Conservation (phyloP, 2,113 vertebrate species). For the Illadopsis cleaveri region DNA sequence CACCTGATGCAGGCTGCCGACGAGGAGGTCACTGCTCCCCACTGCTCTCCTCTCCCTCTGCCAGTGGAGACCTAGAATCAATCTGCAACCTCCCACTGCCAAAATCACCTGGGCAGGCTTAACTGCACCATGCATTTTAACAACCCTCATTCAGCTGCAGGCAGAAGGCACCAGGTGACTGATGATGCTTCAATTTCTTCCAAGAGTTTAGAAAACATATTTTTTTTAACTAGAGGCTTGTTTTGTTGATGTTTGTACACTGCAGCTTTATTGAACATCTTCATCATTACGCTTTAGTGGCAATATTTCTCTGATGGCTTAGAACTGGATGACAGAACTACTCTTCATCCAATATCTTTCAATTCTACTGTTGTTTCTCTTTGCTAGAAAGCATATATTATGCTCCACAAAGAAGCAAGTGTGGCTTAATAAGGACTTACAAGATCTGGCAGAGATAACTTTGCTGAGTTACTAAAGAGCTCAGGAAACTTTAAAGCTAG, state of each 20-base stretch:
- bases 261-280: not conserved
- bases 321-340: not conserved
- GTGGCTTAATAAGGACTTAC: not conserved
- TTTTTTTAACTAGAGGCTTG: not conserved
- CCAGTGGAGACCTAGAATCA: not conserved
- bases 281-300: not conserved
- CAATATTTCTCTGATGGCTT: not conserved
- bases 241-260: not conserved
- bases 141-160: not conserved
- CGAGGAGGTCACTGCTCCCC: not conserved
- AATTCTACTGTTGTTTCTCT: not conserved
- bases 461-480: not conserved
- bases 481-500: not conserved
- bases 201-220: not conserved
- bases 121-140: not conserved
- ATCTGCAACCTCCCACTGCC: not conserved
- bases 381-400: not conserved
- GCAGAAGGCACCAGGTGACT: not conserved
- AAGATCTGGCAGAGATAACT: not conserved
- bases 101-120: not conserved
- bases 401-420: not conserved
- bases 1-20: rapidly evolving
- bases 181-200: not conserved
- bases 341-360: not conserved
- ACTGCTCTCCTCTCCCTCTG: not conserved